Conservation (phyloP, 2,797 vertebrate species). For the Lerista edwardsae region DNA sequence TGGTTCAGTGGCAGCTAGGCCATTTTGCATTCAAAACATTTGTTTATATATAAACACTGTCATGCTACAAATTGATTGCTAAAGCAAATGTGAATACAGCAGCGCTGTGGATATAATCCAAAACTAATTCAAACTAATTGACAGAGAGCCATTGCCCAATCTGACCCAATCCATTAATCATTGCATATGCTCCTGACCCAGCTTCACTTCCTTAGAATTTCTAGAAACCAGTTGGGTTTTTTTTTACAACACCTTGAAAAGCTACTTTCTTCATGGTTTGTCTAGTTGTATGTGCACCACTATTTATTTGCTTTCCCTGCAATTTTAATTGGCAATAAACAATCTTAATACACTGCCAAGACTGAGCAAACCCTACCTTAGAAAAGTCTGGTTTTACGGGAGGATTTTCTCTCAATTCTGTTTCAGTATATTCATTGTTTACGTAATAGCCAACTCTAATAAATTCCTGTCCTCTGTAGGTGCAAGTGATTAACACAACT, state of each 20-base stretch:
- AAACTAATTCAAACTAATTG: not conserved
- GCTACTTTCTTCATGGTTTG: too few species aligned
- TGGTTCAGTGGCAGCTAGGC: not conserved
- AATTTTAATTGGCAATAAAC: not conserved
- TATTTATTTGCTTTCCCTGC: not conserved
- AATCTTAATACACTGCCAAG: not conserved
- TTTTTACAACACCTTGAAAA: not conserved
- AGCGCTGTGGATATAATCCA: not conserved
- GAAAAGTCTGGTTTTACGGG: slow-evolving; percentile 86
- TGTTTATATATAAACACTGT: not conserved
- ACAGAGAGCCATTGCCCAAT: not conserved
- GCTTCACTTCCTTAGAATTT: not conserved
- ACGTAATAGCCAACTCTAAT: slow-evolving; percentile 85
- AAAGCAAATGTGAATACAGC: not conserved
- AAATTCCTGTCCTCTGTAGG: slow-evolving; percentile 84
- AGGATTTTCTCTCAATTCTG: slow-evolving; percentile 84
- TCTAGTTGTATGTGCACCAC: not conserved
- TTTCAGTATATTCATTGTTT: slow-evolving; percentile 86
- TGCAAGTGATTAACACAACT: slow-evolving; percentile 84
- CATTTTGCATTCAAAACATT: too few species aligned
- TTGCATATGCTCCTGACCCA: too few species aligned
- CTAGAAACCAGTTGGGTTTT: not conserved
- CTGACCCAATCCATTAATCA: not conserved
- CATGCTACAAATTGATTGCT: not conserved
- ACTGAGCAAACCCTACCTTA: slow-evolving; percentile 75